phyloP scores from a whole-genome alignment of 1,140 invertebrate genomes.

The Drosophila arawakana region DNA sequence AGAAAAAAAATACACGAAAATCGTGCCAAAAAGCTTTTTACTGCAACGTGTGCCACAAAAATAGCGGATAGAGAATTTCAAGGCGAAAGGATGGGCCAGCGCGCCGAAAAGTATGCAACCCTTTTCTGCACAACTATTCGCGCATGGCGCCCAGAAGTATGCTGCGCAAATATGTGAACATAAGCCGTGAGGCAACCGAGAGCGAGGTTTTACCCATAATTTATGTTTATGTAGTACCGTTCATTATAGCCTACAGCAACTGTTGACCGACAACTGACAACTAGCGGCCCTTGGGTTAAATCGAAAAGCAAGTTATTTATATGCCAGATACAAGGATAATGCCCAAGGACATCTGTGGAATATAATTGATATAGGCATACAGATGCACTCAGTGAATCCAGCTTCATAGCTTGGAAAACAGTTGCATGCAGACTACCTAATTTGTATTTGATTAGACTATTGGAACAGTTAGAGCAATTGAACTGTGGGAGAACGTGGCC shows the following conservation, averaged over 20 bases:
- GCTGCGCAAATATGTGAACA: conserved; percentile 72
- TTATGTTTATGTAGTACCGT: conserved; percentile 72
- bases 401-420: background rate
- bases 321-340: conserved; percentile 20
- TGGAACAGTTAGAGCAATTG: too few species aligned
- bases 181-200: conserved; percentile 18
- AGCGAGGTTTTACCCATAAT: conserved; percentile 55
- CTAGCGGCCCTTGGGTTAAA: conserved; percentile 36
- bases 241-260: conserved; percentile 33
- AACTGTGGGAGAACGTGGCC: too few species aligned
- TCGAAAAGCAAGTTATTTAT: conserved; percentile 68
- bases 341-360: conserved; percentile 45
- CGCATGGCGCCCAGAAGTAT: conserved; percentile 62
- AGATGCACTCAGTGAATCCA: background rate
- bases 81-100: background rate
- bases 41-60: conserved; percentile 58
- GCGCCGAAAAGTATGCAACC: conserved; percentile 59
- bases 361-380: conserved; percentile 8
- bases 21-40: conserved; percentile 74
- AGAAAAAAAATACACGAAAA: conserved; percentile 42
- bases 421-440: background rate
- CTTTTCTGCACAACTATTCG: conserved; percentile 28
- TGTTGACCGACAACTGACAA: conserved; percentile 8
- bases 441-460: background rate
- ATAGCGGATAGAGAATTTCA: background rate